phyloP scores from a whole-genome alignment of 2,113 vertebrate genomes.

The Myodes glareolus region DNA sequence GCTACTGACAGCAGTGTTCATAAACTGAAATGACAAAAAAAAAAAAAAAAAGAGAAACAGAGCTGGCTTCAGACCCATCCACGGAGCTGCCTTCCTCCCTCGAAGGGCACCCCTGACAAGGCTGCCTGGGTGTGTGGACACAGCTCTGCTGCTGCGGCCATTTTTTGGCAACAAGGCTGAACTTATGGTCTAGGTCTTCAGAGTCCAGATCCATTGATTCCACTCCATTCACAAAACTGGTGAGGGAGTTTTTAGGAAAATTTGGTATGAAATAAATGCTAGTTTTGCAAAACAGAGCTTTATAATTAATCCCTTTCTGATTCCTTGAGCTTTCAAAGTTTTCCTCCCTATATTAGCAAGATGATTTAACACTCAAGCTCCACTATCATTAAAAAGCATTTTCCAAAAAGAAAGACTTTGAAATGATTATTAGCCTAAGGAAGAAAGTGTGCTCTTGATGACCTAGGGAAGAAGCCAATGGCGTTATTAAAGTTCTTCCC shows the following conservation, averaged over 20 bases:
- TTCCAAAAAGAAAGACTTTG: neutral
- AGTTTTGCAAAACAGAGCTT: slow-evolving; percentile 59
- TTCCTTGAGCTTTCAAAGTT: neutral
- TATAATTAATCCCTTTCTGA: neutral
- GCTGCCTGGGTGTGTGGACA: neutral
- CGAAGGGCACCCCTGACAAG: rapidly evolving
- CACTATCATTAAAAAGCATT: slow-evolving; percentile 20
- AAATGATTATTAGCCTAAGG: slow-evolving; percentile 13
- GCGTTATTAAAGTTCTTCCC: slow-evolving; percentile 34
- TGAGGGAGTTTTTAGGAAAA: slow-evolving; percentile 30
- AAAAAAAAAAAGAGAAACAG: neutral
- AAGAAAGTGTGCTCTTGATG: slow-evolving; percentile 25
- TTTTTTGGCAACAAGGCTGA: neutral
- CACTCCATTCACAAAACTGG: neutral
- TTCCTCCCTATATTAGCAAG: neutral
- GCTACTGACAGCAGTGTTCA: slow-evolving; percentile 51
- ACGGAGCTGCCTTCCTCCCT: neutral
- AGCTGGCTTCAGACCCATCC: neutral
- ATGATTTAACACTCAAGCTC: slow-evolving; percentile 3
- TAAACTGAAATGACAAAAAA: slow-evolving; percentile 48
- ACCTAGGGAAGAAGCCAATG: slow-evolving; percentile 44
- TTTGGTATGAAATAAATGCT: neutral
- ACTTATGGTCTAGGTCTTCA: neutral
- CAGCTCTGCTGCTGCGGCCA: neutral
- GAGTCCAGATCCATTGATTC: neutral